Evolutionary conservation across 2,888 invertebrate species (phyloP).

Genomic region (Pandemis cinnamomeana): DNA sequence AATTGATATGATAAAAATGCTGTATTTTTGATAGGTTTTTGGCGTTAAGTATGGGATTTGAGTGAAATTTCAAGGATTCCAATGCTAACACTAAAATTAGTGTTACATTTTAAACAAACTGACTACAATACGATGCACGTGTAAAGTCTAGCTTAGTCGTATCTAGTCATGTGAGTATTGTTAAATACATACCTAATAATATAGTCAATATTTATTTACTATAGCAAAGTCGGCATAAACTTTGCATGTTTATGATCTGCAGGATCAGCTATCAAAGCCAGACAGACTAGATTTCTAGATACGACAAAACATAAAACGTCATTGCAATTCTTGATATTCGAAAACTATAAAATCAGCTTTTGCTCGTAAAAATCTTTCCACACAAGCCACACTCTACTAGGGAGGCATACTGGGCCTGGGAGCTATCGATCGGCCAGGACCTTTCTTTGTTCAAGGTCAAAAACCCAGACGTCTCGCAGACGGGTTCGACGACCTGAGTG

Average conservation of each 20-base stretch:
- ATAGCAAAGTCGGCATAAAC: background rate
- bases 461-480: conserved; percentile 41
- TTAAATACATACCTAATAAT: no score
- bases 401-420: conserved; percentile 7
- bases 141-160: no score
- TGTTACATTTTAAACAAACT: no score
- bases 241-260: background rate
- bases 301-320: conserved; percentile 1
- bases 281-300: background rate
- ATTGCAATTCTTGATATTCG: background rate
- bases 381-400: conserved; percentile 33
- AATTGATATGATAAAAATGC: no score
- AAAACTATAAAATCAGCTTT: background rate
- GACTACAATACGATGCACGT: no score
- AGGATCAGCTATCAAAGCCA: background rate
- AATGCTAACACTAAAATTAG: no score
- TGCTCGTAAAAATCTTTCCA: background rate
- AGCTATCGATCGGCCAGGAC: conserved; percentile 34
- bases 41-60: no score
- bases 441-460: conserved; percentile 39
- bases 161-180: no score
- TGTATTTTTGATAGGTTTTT: no score
- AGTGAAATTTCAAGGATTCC: no score
- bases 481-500: conserved; percentile 28
- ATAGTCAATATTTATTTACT: background rate